Evolutionary conservation across 2,888 invertebrate species (phyloP).

Genomic region (Thereva unica): DNA sequence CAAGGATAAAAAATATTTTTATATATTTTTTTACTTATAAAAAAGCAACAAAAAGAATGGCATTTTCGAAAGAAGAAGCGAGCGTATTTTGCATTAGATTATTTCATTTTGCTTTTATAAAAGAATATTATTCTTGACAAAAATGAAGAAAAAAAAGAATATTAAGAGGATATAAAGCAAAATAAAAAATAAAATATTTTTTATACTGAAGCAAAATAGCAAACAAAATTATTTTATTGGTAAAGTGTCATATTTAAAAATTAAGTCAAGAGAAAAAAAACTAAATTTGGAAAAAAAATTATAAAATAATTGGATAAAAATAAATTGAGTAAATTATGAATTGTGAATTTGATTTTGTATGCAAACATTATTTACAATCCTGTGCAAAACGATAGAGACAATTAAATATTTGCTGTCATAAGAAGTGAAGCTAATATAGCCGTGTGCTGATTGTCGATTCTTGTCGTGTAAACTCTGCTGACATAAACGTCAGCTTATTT

Average conservation of each 20-base stretch:
- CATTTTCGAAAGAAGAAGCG: too few species aligned
- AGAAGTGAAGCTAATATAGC: too few species aligned
- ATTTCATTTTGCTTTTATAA: background rate
- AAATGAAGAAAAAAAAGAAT: background rate
- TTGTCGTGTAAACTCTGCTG: too few species aligned
- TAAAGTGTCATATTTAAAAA: slow-evolving; percentile 19
- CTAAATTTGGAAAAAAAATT: background rate
- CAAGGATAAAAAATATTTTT: too few species aligned
- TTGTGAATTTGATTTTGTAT: too few species aligned
- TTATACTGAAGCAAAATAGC: slow-evolving; percentile 16
- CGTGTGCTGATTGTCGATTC: too few species aligned
- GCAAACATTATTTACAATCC: too few species aligned
- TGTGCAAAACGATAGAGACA: too few species aligned
- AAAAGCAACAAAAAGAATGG: too few species aligned
- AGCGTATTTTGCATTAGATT: background rate
- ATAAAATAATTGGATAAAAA: background rate
- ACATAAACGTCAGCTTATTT: too few species aligned
- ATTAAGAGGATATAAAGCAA: slow-evolving; percentile 10
- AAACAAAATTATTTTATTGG: slow-evolving; percentile 16
- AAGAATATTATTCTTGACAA: background rate
- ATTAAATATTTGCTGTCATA: too few species aligned
- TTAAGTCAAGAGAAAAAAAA: background rate
- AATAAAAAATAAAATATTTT: slow-evolving; percentile 24
- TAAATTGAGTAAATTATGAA: background rate
- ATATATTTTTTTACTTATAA: too few species aligned